Base-by-base conservation (phyloP, 2,113 vertebrate genomes). In the Macroglossus sobrinus region DNA sequence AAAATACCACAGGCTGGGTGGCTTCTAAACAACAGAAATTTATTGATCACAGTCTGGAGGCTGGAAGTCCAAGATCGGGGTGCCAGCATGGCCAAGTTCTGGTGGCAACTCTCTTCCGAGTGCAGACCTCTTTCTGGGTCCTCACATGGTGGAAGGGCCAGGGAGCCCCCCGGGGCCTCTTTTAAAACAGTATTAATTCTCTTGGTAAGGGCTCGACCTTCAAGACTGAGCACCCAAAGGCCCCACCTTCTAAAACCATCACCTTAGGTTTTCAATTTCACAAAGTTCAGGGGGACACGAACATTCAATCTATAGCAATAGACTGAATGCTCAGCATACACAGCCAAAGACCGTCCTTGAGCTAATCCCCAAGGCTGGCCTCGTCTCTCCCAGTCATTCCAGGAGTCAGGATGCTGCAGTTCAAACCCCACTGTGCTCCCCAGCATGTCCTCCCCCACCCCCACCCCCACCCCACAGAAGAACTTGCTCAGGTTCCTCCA, bases 61-160 rank as follows among this genome's bases (percentile, higher is more conserved):
- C 76, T n/a, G 18, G 76, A 16, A 33, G 22, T 35, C 14, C 9
- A 2, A 38, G 78, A 11, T 28, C 4, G 28, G 8, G 43, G 63
- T 6, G 9, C 22, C 40, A 4, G 21, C 0, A 0, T 0, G 21
- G 50, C 16, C 50, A 50, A 50, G 50, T 50, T 16, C 50, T 50
- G 50, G 50, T 50, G 14, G 50, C 50, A 35, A 50, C 50, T 7
- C 53, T 59, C 50, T 45, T 30, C 3, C 13, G 26, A 15, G 5
- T 2, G 30, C 13, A 6, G 13, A 4, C 69, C 4, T 21, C 28
- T 57, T 3, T 8, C 68, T 59, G 28, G n/a, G 19, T 10, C 4
- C 53, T 45, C 84, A 45, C 5, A 0, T 8, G 22, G 69, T 2
- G 4, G 13, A 35, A 7, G 22, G 85, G 55, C 55, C 40, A 18